Conservation (phyloP, 2,888 invertebrate species). For the Drosophila borborema region DNA sequence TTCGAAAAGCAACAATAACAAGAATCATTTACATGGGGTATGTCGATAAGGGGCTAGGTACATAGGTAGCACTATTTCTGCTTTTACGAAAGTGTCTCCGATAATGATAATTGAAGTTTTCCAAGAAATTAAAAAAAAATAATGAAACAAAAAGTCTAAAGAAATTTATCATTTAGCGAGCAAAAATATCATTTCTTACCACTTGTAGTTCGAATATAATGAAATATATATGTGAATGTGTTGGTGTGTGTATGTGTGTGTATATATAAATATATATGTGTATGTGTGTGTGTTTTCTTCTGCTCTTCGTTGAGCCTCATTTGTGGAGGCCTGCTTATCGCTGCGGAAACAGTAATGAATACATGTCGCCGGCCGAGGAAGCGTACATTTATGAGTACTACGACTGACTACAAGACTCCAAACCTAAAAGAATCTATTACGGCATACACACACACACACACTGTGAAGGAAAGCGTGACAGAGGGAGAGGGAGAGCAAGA, state of each 20-base stretch:
- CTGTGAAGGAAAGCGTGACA: background rate
- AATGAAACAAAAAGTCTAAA: conserved; percentile 12
- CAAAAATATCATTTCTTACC: conserved; percentile 30
- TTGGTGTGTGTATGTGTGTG: background rate
- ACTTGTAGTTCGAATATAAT: conserved; percentile 63
- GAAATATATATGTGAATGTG: conserved; percentile 34
- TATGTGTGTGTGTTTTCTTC: conserved; percentile 6
- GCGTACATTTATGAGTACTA: conserved; percentile 21
- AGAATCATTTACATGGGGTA: conserved; percentile 71
- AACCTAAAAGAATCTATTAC: conserved; percentile 69
- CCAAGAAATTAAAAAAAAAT: conserved; percentile 65
- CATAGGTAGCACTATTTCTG: conserved; percentile 56
- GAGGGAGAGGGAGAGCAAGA: background rate
- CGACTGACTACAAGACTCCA: conserved; percentile 17
- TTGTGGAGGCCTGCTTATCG: conserved; percentile 73
- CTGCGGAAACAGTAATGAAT: conserved; percentile 81
- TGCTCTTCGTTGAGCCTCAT: conserved; percentile 47
- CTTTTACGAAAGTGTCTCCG: conserved; percentile 65
- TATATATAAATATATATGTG: background rate
- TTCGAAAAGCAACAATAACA: conserved; percentile 48
- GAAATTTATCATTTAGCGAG: conserved; percentile 71
- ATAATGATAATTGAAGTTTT: conserved; percentile 78
- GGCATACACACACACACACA: conserved; percentile 19
- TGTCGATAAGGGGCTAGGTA: conserved; percentile 38
- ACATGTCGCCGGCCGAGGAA: conserved; percentile 70